Evolutionary conservation across 2,797 vertebrate genomes (phyloP).

Genomic region (Cynopterus sphinx): DNA sequence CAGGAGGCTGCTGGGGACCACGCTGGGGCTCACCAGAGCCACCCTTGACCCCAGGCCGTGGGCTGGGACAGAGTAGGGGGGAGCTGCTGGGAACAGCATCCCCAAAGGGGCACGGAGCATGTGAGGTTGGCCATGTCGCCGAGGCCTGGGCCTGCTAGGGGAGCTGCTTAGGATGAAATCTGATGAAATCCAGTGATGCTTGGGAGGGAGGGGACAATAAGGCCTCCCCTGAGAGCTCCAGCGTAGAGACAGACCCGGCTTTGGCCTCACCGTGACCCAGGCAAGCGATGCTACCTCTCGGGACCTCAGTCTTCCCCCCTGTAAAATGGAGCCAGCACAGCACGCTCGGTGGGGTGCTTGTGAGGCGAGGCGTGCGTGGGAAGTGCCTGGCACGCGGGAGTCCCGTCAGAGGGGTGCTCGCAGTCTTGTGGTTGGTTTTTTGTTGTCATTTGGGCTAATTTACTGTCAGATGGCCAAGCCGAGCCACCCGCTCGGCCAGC

Average conservation of each 20-base stretch:
- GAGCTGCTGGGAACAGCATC: not conserved
- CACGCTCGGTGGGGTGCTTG: not conserved
- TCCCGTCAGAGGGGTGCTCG: not conserved
- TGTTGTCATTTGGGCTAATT: not conserved
- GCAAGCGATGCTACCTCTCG: fast-evolving
- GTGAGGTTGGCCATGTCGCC: not conserved
- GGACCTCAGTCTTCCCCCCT: not conserved
- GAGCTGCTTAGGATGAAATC: not conserved
- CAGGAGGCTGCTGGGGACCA: not conserved
- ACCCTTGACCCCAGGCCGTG: not conserved
- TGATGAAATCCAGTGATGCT: not conserved
- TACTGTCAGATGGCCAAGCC: not conserved
- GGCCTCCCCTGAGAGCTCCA: fast-evolving
- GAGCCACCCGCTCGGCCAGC: not conserved
- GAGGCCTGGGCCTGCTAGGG: not conserved
- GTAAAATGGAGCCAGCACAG: not conserved
- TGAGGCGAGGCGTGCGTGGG: not conserved
- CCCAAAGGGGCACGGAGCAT: not conserved
- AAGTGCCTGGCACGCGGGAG: not conserved
- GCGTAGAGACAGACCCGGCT: not conserved
- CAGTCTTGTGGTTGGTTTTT: not conserved
- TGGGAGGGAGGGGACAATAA: not conserved
- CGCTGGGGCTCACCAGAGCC: fast-evolving
- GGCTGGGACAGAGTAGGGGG: not conserved
- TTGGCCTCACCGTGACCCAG: not conserved